Evolutionary conservation across 2,888 invertebrate genomes (phyloP), one percentile per base, ranked within the genome.

Genomic region (Melanostoma mellinum): DNA sequence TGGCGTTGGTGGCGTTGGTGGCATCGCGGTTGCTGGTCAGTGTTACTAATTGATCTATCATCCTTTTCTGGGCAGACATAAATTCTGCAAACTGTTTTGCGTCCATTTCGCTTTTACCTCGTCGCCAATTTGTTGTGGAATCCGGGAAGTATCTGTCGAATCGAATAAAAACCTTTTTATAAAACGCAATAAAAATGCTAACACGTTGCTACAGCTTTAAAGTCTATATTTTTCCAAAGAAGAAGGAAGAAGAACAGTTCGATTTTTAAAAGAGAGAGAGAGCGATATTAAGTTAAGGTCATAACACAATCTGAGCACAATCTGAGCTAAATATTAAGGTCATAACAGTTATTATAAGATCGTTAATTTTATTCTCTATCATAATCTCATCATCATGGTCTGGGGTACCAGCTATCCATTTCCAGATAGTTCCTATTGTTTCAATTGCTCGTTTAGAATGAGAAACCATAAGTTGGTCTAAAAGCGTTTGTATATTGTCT

Each of bases 191-290:
- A 38, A 33, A 55, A 63, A 63, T 36, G 48, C 40, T 53, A 75
- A 0, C 20, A 20, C 20, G 63, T 69, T 77, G 76, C 69, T 77
- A 77, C 76, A 77, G 71, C n/a, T 77, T 20, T 1, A 20, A 20
- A 20, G 20, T 20, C 20, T 20, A 20, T 20, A 20, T 20, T 1
- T n/a, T 1, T 20, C 20, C 0, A 20, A 20, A 20, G 20, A 20
- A 20, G 20, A 20, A 20, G 20, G n/a, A n/a, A n/a, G 20, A 20
- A 20, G 20, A 20, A 20, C 20, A 20, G 20, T 20, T 20, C 20
- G 20, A 20, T 20, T 20, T 20, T 20, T 20, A n/a, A n/a, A n/a
- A 20, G n/a, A 20, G 1, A 20, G 20, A 20, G 20, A 20, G 20
- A 20, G 20, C 0, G 20, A 20, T 20, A 20, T 20, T 20, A 20